A percentile compares a stretch with the other conserved stretches of the same genome.
phyloP scores from a whole-genome alignment of 2,888 invertebrate genomes.

The Himalopsyche anomala region DNA sequence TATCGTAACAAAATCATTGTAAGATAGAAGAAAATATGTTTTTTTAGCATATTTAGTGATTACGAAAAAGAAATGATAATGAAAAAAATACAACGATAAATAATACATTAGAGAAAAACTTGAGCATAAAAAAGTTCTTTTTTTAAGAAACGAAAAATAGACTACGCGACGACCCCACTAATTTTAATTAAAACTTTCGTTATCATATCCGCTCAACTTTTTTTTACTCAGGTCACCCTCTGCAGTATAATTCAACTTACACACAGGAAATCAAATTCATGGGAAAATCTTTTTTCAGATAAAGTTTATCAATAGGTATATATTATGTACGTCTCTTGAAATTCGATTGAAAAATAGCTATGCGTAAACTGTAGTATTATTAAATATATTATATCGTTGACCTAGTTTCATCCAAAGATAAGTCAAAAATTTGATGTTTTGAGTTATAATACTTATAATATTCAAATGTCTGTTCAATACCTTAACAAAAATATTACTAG shows the following conservation, averaged over 20 bases:
- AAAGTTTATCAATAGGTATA: neutral
- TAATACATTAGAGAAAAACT: conserved; percentile 6
- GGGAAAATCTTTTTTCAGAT: neutral
- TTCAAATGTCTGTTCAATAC: too few relatives aligned
- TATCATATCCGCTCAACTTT: conserved; percentile 49
- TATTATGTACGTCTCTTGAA: too few relatives aligned
- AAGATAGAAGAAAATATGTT: neutral
- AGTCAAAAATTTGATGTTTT: too few relatives aligned
- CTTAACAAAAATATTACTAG: too few relatives aligned
- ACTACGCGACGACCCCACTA: conserved; percentile 41
- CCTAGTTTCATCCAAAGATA: too few relatives aligned
- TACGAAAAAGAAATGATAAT: neutral
- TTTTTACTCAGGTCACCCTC: conserved; percentile 13
- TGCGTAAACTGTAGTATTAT: too few relatives aligned
- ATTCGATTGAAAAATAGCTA: too few relatives aligned
- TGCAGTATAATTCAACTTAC: conserved; percentile 41
- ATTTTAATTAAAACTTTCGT: conserved; percentile 60
- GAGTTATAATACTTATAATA: too few relatives aligned
- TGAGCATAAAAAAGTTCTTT: neutral
- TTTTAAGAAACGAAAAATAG: neutral
- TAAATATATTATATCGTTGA: too few relatives aligned
- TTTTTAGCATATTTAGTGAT: neutral
- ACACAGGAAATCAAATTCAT: conserved; percentile 44
- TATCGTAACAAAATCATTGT: too few relatives aligned
- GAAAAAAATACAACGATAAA: conserved; percentile 10